Conservation (phyloP, 2,888 invertebrate genomes). For the Dynastes hyllus region DNA sequence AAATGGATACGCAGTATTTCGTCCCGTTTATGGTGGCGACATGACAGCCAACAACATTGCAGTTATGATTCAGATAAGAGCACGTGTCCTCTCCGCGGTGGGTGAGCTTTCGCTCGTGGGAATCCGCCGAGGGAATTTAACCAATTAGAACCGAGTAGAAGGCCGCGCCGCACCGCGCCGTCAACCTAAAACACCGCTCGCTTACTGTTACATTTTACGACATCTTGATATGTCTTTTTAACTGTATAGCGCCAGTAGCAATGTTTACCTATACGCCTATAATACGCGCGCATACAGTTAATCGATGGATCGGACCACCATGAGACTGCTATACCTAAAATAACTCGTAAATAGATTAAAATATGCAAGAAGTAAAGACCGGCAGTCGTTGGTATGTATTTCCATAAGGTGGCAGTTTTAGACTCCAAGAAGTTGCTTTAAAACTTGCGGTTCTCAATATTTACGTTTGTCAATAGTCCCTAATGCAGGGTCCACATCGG, state of each 20-base stretch:
- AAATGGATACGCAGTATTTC: constrained; percentile 42
- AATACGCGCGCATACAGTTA: not conserved
- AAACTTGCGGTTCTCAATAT: too few species aligned
- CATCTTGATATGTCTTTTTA: constrained; percentile 48
- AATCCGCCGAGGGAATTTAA: constrained; percentile 62
- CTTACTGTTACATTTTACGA: constrained; percentile 51
- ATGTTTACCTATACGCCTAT: constrained; percentile 12
- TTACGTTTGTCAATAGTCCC: too few species aligned
- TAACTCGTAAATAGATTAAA: too few species aligned
- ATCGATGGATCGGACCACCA: not conserved
- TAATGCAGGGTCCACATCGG: too few species aligned
- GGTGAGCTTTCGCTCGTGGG: constrained; percentile 63
- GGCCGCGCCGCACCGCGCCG: not conserved
- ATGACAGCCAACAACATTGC: constrained; percentile 52
- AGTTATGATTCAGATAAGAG: constrained; percentile 57
- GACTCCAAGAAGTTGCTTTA: too few species aligned
- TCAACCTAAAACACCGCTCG: constrained; percentile 33
- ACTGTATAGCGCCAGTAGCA: constrained; percentile 35
- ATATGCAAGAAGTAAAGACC: too few species aligned
- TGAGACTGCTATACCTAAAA: not conserved
- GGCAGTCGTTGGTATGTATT: too few species aligned
- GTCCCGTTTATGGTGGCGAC: constrained; percentile 45
- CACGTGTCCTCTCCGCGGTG: constrained; percentile 61
- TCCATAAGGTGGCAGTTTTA: too few species aligned
- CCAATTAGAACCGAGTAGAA: constrained; percentile 47